A percentile compares a stretch with the other conserved stretches of the same genome.
These are phyloP conservation scores for Sisyra terminalis DNA, from an alignment of 2,888 invertebrate species.

Conservation along the genomic window DNA sequence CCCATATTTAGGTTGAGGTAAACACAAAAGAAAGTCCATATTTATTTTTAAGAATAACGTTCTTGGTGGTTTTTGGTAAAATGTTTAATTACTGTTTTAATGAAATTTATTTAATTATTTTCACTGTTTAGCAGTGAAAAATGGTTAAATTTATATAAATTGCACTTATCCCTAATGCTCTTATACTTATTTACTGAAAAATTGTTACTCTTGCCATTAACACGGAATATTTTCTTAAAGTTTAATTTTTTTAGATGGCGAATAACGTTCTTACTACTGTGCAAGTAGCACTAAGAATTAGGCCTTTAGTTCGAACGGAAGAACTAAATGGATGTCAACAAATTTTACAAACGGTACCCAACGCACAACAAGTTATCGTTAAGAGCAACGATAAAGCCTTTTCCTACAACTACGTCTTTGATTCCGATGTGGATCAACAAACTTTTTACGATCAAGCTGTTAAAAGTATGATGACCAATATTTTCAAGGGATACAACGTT, in stretches of 20 bases:
- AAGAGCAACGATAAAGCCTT: conserved; percentile 49
- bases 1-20: too few species aligned
- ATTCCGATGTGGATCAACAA: conserved; percentile 46
- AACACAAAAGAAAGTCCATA: too few species aligned
- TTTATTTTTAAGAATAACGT: too few species aligned
- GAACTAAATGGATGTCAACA: conserved; percentile 54
- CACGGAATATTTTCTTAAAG: too few species aligned
- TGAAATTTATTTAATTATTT: too few species aligned
- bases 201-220: too few species aligned
- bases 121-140: background rate
- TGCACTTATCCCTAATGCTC: too few species aligned
- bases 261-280: conserved; percentile 24
- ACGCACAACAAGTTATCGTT: conserved; percentile 53
- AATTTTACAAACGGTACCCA: conserved; percentile 48
- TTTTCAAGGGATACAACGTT: conserved; percentile 82
- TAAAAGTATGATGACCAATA: conserved; percentile 48
- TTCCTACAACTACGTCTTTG: conserved; percentile 72
- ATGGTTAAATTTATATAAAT: too few species aligned
- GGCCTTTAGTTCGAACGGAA: conserved; percentile 64
- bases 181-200: too few species aligned
- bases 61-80: too few species aligned
- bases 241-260: conserved; percentile 1
- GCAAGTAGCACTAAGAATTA: conserved; percentile 65
- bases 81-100: too few species aligned
- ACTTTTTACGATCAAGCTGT: conserved; percentile 60